Evolutionary conservation across 2,888 invertebrate genomes (phyloP).

Genomic region (Hybos culiciformis): DNA sequence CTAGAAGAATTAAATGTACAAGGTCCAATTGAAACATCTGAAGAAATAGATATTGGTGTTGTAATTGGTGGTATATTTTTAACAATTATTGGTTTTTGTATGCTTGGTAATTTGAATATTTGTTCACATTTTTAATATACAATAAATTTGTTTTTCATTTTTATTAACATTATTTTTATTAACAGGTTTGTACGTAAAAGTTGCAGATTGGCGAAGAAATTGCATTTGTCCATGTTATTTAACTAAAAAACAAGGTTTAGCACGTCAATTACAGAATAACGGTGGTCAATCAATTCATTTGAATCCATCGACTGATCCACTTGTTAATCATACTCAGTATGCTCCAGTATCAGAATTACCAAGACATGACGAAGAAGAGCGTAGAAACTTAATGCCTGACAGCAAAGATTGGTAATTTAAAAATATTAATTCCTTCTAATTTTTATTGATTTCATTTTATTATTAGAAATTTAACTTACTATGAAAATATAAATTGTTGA

Average conservation of each 20-base stretch:
- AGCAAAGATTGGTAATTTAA: slow-evolving; percentile 53
- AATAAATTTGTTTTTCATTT: not conserved
- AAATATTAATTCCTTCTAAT: not conserved
- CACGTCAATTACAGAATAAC: slow-evolving; percentile 31
- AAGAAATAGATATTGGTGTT: slow-evolving; percentile 37
- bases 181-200: slow-evolving; percentile 28
- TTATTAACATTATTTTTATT: slow-evolving; percentile 8
- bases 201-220: slow-evolving; percentile 29
- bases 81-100: slow-evolving; percentile 44
- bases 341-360: slow-evolving; percentile 62
- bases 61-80: slow-evolving; percentile 50
- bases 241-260: slow-evolving; percentile 26
- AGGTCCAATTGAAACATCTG: slow-evolving; percentile 17
- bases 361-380: slow-evolving; percentile 45
- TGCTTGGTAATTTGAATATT: slow-evolving; percentile 39
- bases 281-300: slow-evolving; percentile 44
- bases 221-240: slow-evolving; percentile 25
- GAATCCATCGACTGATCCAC: slow-evolving; percentile 61
- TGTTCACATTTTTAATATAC: not conserved
- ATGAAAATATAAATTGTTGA: too few species aligned
- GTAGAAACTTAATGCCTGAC: slow-evolving; percentile 59
- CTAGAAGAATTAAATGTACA: slow-evolving; percentile 27
- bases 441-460: not conserved
- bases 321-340: slow-evolving; percentile 58
- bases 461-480: not conserved